phyloP scores from a whole-genome alignment of 2,888 invertebrate genomes.

The Leptinotarsa haldemani region DNA sequence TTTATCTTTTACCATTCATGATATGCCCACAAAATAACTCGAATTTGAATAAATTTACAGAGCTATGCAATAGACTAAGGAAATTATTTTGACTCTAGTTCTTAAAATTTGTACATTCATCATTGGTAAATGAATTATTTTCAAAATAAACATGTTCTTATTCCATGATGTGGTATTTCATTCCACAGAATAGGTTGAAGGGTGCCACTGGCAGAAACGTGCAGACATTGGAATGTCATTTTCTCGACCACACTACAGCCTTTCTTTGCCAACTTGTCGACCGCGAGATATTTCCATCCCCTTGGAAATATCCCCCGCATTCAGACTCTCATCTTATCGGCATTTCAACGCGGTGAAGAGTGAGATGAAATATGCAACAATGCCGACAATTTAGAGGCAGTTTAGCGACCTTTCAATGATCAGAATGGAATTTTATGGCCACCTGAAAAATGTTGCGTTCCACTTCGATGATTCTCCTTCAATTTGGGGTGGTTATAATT shows the following conservation, averaged over 20 bases:
- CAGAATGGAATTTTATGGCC: conserved; percentile 38
- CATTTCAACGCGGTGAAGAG: conserved; percentile 32
- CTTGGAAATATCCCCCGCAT: conserved; percentile 49
- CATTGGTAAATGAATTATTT: no score
- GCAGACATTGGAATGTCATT: conserved; percentile 61
- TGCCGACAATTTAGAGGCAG: conserved; percentile 38
- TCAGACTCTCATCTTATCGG: conserved; percentile 39
- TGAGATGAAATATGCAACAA: conserved; percentile 46
- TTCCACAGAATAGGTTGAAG: not conserved
- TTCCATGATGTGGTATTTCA: no score
- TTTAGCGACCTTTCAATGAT: conserved; percentile 25
- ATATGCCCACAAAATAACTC: no score
- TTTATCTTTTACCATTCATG: no score
- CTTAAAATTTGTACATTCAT: no score
- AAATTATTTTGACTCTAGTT: no score
- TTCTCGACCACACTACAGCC: conserved; percentile 57
- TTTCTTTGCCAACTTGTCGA: conserved; percentile 60
- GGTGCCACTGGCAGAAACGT: conserved; percentile 35
- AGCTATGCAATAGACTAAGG: no score
- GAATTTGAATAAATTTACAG: no score
- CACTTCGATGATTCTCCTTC: conserved; percentile 26
- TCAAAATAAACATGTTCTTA: no score
- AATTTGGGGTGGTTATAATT: not conserved
- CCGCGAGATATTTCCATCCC: conserved; percentile 59
- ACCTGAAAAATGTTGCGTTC: conserved; percentile 38